A percentile compares a stretch with the other conserved stretches of the same genome.
Conservation (phyloP, 2,888 invertebrate genomes). For the Thyatira batis region DNA sequence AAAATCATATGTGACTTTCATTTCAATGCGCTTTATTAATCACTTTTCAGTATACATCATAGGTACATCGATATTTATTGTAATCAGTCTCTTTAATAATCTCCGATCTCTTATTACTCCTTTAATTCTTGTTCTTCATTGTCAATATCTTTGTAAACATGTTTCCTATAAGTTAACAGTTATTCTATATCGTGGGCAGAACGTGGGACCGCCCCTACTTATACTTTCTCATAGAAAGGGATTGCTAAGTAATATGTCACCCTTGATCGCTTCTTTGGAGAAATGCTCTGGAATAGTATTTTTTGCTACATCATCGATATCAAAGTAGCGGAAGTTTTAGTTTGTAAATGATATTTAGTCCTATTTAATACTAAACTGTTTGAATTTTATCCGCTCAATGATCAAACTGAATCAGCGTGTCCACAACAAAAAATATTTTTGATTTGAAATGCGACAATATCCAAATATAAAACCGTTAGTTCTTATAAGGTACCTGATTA, state of each 20-base stretch:
- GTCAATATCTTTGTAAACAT: constrained; percentile 9
- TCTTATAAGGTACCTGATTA: too few relatives aligned
- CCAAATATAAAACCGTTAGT: too few relatives aligned
- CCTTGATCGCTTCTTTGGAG: constrained; percentile 39
- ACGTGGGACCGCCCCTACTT: constrained; percentile 54
- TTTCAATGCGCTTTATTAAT: too few relatives aligned
- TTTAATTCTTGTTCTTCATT: constrained; percentile 3
- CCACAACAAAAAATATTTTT: too few relatives aligned
- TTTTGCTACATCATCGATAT: constrained; percentile 24
- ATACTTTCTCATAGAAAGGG: constrained; percentile 53
- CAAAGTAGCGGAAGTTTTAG: constrained; percentile 27
- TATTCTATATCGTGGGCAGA: constrained; percentile 15
- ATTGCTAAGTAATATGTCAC: constrained; percentile 20
- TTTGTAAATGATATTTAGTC: not conserved
- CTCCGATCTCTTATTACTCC: not conserved
- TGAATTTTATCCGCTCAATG: not conserved
- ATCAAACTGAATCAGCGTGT: too few relatives aligned
- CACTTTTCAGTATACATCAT: too few relatives aligned
- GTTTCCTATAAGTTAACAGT: constrained; percentile 11
- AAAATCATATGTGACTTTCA: too few relatives aligned
- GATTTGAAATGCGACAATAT: too few relatives aligned
- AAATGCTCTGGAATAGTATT: constrained; percentile 23
- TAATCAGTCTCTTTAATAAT: too few relatives aligned
- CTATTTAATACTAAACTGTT: too few relatives aligned
- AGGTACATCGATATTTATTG: too few relatives aligned